Base-by-base conservation (phyloP, 1,140 invertebrate species). In the Ostrea edulis region DNA sequence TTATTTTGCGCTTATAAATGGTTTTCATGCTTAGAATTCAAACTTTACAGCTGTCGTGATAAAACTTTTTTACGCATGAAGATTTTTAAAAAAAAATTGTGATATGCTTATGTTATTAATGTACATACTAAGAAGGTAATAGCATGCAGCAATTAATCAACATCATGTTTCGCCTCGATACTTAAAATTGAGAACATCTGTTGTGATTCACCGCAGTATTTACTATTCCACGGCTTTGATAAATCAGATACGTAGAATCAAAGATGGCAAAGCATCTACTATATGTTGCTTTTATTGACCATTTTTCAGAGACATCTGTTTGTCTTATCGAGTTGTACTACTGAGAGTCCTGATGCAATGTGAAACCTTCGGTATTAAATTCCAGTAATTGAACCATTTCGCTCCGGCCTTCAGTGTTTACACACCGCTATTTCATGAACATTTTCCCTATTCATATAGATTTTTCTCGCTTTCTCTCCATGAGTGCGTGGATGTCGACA, bases 361-460 rank as follows among this genome's bases (percentile, higher is more conserved):
- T 77, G 68, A 77, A 77, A 77, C 68, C 25, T 22, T 25, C 25
- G 12, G 68, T 77, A 77, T 77, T 77, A 29, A 25, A 77, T 77
- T 77, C 68, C 25, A 11, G 68, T 29, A 77, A 77, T 35, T 77
- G 68, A 77, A 77, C 68, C 68, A 29, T 77, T 77, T 17, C 12
- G 25, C 68, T 77, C 68, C 8, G 25, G 9, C 35, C 25, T 77
- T 25, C 14, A 9, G 25, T 77, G 68, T 77, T 77, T 77, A 77
- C 68, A 35, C 29, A 35, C 22, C 29, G 68, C 25, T 77, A 77
- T 77, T 77, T 77, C 68, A 35, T 29, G 22, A 29, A 62, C 14
- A 62, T 25, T 71, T 71, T 71, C 68, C 25, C 25, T 71, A 71
- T 71, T 77, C 65, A 77, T 77, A 77, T 77, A 77, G 68, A 77